Evolutionary conservation across 1,140 invertebrate species (phyloP), one percentile per base, ranked within the genome.

Genomic region (Sarcophaga peregrina): DNA sequence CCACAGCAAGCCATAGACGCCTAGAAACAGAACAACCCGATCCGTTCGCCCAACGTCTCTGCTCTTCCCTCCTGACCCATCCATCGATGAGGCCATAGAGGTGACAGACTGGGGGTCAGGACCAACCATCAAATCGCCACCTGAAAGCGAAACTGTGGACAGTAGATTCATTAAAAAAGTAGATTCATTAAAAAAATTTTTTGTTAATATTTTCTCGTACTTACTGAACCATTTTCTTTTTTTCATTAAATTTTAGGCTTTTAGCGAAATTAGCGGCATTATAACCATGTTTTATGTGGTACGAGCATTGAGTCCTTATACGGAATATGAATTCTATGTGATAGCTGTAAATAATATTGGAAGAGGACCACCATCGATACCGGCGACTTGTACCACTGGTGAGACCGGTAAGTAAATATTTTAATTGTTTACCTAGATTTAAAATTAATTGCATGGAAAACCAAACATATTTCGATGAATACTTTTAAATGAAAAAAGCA

Each of bases 321-420:
- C 97, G 0, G 96, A 98, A 88, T 99, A 99, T 92, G 97, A 99
- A 91, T 97, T 99, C 92, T 96, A 95, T 90, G 96, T 99, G 83
- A 95, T 97, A 84, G 98, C 97, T 17, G 97, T 98, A 17, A 99
- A 98, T 92, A 95, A 95, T 87, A 96, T 98, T 86, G 98, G 98
- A 54, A 93, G 97, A 85, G 97, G 98, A 81, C 94, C 95, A 50
- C 94, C 96, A 1, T 98, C 97, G 86, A 92, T 94, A 37, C 94
- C 97, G 0, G 95, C 95, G 17, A 94, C 96, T 85, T 95, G 98
- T 85, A 98, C 97, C 82, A 99, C 98, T 74, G 97, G 97, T 88
- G 97, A 98, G 94, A 96, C 97, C 93, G 97, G 97, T 98, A 94
- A 94, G 94, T 93, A 75, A 52, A 80, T 50, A 37, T 50, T 20